Percentiles rank a stretch among this genome's conserved stretches.
phyloP scores from a whole-genome alignment of 2,797 vertebrate genomes.

The Eulemur coronatus region DNA sequence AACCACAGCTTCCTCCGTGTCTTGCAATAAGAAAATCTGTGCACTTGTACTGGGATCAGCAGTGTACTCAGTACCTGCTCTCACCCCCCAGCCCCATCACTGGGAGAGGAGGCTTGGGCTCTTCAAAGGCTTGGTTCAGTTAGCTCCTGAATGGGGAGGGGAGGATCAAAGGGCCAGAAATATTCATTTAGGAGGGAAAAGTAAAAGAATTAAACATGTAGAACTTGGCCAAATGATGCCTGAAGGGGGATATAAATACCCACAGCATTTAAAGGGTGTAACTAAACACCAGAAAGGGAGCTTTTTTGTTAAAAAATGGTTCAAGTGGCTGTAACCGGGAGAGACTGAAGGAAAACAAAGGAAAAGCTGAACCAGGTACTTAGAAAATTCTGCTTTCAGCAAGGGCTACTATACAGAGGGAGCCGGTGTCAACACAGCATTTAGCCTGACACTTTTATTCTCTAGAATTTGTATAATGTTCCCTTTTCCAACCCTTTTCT shows the following conservation, averaged over 20 bases:
- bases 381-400: conserved; percentile 18
- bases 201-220: conserved; percentile 63
- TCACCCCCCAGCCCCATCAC: neutral
- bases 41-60: conserved; percentile 34
- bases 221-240: conserved; percentile 49
- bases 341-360: conserved; percentile 54
- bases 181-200: conserved; percentile 61
- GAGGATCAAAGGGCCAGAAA: conserved; percentile 66
- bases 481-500: neutral
- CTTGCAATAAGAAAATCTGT: conserved; percentile 46
- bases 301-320: conserved; percentile 20
- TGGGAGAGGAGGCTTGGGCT: neutral
- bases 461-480: neutral
- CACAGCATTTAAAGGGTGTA: conserved; percentile 42
- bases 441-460: neutral
- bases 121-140: conserved; percentile 39
- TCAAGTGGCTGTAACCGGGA: conserved; percentile 26
- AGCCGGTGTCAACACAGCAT: neutral
- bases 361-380: neutral
- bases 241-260: conserved; percentile 37
- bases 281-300: conserved; percentile 52
- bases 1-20: conserved; percentile 69
- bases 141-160: conserved; percentile 13
- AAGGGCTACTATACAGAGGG: neutral
- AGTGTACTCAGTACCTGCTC: neutral